Evolutionary conservation across 2,888 invertebrate genomes (phyloP).

Genomic region (Trichopoda pennipes): DNA sequence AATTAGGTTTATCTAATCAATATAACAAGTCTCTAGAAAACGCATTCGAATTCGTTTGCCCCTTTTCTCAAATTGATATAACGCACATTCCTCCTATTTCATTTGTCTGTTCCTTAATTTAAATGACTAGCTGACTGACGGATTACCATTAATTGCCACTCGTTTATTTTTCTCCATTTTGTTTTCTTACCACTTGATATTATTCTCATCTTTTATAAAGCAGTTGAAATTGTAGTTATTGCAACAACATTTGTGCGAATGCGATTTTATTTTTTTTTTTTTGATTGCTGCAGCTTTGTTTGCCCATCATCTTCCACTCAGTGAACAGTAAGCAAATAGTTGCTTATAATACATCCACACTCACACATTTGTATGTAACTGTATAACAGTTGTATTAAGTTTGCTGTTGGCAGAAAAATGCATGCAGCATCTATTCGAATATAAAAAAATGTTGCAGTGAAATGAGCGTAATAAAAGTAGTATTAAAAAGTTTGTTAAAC

Average conservation of each 20-base stretch:
- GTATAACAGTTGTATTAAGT: constrained; percentile 13
- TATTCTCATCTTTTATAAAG: constrained; percentile 36
- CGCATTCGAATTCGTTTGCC: too few relatives aligned
- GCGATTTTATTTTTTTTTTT: background rate
- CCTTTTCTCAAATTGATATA: background rate
- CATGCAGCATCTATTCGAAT: constrained; percentile 37
- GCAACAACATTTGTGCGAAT: constrained; percentile 38
- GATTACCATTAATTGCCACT: constrained; percentile 53
- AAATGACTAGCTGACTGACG: constrained; percentile 55
- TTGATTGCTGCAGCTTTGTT: constrained; percentile 45
- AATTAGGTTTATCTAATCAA: too few relatives aligned
- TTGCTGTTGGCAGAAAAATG: constrained; percentile 37
- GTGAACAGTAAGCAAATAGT: constrained; percentile 66
- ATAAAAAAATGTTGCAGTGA: constrained; percentile 66
- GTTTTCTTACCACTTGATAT: constrained; percentile 56
- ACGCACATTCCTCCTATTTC: background rate
- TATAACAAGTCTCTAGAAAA: too few relatives aligned
- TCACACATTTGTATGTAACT: background rate
- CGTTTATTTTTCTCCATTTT: constrained; percentile 31
- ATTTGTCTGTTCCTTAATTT: constrained; percentile 20
- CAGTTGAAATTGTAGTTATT: constrained; percentile 45
- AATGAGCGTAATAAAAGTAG: constrained; percentile 74
- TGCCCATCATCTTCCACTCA: constrained; percentile 68
- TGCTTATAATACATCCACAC: constrained; percentile 28
- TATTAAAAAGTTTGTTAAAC: constrained; percentile 71